A percentile compares a stretch with the other conserved stretches of the same genome.
Conservation (phyloP, 2,888 invertebrate species). For the Catonia carolina region DNA sequence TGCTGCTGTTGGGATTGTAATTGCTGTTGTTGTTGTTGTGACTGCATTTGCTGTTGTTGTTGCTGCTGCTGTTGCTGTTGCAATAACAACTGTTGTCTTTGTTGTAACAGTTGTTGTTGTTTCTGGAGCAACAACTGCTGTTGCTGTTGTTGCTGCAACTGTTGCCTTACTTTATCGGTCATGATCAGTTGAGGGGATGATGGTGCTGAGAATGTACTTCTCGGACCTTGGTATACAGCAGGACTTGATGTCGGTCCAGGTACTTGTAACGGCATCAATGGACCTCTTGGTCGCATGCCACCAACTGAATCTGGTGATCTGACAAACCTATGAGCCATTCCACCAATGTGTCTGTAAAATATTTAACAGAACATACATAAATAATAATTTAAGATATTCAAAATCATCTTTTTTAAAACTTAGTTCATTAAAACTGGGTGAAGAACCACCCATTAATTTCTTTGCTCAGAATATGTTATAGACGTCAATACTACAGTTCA, state of each 20-base stretch:
- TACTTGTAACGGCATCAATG: conserved; percentile 26
- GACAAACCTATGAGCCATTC: conserved; percentile 42
- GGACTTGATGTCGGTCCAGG: conserved; percentile 25
- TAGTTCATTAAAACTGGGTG: too few species aligned
- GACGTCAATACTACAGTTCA: too few species aligned
- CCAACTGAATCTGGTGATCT: conserved; percentile 41
- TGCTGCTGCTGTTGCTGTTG: conserved; percentile 41
- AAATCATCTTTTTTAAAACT: too few species aligned
- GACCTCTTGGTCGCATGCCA: conserved; percentile 36
- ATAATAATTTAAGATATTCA: not conserved
- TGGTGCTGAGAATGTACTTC: conserved; percentile 17
- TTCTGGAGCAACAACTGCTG: conserved; percentile 29
- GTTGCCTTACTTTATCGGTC: conserved; percentile 30
- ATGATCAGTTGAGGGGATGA: conserved; percentile 21
- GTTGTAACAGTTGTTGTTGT: conserved; percentile 35
- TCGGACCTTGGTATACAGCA: conserved; percentile 27
- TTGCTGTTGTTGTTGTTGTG: conserved; percentile 40
- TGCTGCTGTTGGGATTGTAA: conserved; percentile 43
- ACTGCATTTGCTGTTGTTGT: conserved; percentile 40
- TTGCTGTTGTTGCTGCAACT: conserved; percentile 39
- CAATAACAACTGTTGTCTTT: conserved; percentile 37
- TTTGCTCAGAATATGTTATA: too few species aligned
- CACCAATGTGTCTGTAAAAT: conserved; percentile 32
- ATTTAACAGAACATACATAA: conserved; percentile 6
- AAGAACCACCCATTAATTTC: too few species aligned